Evolutionary conservation across 2,113 vertebrate species (phyloP).

Genomic region (Chloropsis cyanopogon): DNA sequence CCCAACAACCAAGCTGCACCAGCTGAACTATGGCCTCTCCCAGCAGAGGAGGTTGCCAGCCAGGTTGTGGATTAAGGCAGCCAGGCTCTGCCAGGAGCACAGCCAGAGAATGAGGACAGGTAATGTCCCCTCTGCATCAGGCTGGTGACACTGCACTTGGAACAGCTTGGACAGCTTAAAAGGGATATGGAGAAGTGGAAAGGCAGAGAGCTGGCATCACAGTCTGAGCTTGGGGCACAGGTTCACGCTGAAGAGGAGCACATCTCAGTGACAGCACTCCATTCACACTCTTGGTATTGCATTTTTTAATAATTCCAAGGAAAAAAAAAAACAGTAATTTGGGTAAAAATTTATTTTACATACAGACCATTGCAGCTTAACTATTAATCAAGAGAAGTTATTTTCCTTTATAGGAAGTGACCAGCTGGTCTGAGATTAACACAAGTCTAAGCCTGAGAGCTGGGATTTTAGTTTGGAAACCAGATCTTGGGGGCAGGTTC

Average conservation of each 20-base stretch:
- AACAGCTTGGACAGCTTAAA: neutral
- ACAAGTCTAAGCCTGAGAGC: slow-evolving; percentile 30
- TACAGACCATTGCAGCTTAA: slow-evolving; percentile 72
- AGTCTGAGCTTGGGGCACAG: neutral
- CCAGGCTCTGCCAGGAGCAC: neutral
- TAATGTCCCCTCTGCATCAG: neutral
- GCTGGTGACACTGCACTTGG: neutral
- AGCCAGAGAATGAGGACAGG: neutral
- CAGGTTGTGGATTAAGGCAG: neutral
- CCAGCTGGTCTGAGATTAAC: slow-evolving; percentile 39
- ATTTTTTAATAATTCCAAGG: neutral
- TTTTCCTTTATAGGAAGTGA: slow-evolving; percentile 12
- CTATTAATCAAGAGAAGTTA: slow-evolving; percentile 49
- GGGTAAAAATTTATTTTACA: slow-evolving; percentile 81
- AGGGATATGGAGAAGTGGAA: neutral
- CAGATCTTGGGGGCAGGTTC: neutral
- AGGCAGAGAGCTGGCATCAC: neutral
- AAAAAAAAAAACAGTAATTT: neutral
- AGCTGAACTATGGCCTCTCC: neutral
- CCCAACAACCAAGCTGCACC: neutral
- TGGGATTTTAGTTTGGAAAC: slow-evolving; percentile 12
- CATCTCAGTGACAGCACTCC: neutral
- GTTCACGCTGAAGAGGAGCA: neutral
- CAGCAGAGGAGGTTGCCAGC: neutral
- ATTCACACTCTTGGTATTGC: neutral